Conservation (phyloP, 2,888 invertebrate species). For the Eupithecia centaureata region DNA sequence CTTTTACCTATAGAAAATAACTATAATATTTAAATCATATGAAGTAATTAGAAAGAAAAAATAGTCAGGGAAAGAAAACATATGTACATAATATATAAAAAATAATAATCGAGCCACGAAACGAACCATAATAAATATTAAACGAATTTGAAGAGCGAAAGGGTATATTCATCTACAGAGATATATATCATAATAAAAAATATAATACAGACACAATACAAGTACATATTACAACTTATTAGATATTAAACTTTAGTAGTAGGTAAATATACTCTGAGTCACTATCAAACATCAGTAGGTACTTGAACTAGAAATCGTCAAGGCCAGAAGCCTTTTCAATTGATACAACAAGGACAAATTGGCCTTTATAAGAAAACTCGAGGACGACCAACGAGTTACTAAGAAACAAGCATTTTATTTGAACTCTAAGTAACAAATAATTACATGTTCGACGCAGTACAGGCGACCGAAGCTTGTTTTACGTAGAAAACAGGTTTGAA, state of each 20-base stretch:
- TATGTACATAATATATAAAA: no score
- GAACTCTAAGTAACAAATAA: conserved; percentile 25
- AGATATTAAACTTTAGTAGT: neutral
- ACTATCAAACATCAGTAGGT: neutral
- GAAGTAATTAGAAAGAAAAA: neutral
- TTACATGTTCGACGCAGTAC: conserved; percentile 12
- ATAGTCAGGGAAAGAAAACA: neutral
- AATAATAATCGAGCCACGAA: no score
- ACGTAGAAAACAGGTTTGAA: conserved; percentile 3
- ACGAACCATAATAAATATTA: no score
- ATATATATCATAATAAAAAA: neutral
- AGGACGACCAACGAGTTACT: neutral
- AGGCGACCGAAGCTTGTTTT: neutral
- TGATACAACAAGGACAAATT: conserved; percentile 1
- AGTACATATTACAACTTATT: no score
- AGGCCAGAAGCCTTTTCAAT: neutral
- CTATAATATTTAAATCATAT: neutral
- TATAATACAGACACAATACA: no score
- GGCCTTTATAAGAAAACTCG: neutral
- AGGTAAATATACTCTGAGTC: neutral
- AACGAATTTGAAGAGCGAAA: no score
- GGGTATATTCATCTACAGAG: no score
- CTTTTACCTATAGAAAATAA: no score
- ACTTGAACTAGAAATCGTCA: neutral
- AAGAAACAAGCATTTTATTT: conserved; percentile 9